A percentile compares a stretch with the other conserved stretches of the same genome.
These are phyloP conservation scores for Magallana gigas DNA, from an alignment of 1,140 invertebrate species.

Conservation along the genomic window DNA sequence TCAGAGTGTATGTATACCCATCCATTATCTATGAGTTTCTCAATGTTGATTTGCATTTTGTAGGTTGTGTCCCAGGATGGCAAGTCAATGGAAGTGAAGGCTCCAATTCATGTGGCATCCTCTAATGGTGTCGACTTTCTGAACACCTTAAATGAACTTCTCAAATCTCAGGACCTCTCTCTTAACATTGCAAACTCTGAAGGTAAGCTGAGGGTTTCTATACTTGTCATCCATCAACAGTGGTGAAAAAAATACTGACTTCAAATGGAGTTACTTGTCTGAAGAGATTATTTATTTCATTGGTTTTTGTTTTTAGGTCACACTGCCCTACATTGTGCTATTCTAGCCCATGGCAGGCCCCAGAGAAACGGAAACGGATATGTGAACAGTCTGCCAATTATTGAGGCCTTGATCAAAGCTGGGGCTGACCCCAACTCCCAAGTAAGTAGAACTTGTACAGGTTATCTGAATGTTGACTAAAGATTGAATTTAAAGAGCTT, in stretches of 20 bases:
- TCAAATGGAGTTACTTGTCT: not conserved
- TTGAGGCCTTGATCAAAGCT: constrained; percentile 67
- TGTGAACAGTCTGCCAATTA: constrained; percentile 67
- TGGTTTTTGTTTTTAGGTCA: constrained; percentile 63
- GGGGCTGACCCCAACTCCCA: constrained; percentile 71
- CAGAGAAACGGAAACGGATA: constrained; percentile 27
- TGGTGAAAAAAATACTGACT: not conserved
- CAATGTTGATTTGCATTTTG: not conserved
- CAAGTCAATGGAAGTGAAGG: constrained; percentile 63
- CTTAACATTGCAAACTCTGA: constrained; percentile 72
- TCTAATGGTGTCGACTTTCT: constrained; percentile 66
- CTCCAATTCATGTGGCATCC: constrained; percentile 72
- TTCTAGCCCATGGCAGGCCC: constrained; percentile 66
- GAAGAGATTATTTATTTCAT: not conserved
- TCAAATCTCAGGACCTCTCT: constrained; percentile 63
- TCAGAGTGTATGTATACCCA: no score
- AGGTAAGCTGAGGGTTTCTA: constrained; percentile 59
- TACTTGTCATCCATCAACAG: no score
- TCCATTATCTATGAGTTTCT: no score
- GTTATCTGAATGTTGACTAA: no score
- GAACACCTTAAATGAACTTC: constrained; percentile 67
- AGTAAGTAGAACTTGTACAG: constrained; percentile 52
- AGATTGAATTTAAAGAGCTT: no score
- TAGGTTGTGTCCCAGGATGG: constrained; percentile 51
- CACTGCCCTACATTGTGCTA: constrained; percentile 73